phyloP scores from a whole-genome alignment of 2,888 invertebrate species.

The Xylocampa areola region DNA sequence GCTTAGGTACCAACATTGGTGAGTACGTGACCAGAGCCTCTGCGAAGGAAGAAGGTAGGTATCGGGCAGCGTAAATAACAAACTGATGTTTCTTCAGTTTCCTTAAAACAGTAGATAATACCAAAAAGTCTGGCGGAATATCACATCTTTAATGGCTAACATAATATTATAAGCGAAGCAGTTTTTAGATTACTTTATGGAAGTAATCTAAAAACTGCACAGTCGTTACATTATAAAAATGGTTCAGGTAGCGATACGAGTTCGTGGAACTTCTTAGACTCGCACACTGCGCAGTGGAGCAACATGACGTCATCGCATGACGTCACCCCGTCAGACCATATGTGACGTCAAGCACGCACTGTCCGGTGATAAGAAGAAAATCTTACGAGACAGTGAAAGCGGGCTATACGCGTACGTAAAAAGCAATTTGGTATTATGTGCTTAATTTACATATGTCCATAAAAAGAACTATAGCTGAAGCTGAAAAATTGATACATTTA shows the following conservation, averaged over 20 bases:
- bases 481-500: slow-evolving; percentile 9
- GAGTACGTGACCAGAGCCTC: slow-evolving; percentile 61
- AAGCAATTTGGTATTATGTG: slow-evolving; percentile 1
- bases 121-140: slow-evolving; percentile 5
- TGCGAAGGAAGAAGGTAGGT: slow-evolving; percentile 32
- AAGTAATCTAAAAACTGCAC: slow-evolving; percentile 44
- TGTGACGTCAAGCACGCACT: slow-evolving; percentile 68
- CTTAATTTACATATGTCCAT: slow-evolving; percentile 5
- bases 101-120: slow-evolving; percentile 32
- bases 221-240: slow-evolving; percentile 56
- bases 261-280: slow-evolving; percentile 72
- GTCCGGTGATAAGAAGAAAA: slow-evolving; percentile 57
- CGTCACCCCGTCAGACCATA: slow-evolving; percentile 76
- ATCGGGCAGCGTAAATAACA: slow-evolving; percentile 39
- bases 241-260: slow-evolving; percentile 59
- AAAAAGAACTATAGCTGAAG: slow-evolving; percentile 9
- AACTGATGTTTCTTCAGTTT: slow-evolving; percentile 25
- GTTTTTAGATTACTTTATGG: too few relatives aligned
- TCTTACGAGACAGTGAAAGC: slow-evolving; percentile 37
- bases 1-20: slow-evolving; percentile 41
- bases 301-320: slow-evolving; percentile 77
- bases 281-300: slow-evolving; percentile 63
- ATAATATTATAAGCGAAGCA: slow-evolving; percentile 31
- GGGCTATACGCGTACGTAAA: slow-evolving; percentile 6
- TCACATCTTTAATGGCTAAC: slow-evolving; percentile 10